Evolutionary conservation across 2,888 invertebrate species (phyloP), one percentile per base, ranked within the genome.

Genomic region (Petrolisthes cinctipes): DNA sequence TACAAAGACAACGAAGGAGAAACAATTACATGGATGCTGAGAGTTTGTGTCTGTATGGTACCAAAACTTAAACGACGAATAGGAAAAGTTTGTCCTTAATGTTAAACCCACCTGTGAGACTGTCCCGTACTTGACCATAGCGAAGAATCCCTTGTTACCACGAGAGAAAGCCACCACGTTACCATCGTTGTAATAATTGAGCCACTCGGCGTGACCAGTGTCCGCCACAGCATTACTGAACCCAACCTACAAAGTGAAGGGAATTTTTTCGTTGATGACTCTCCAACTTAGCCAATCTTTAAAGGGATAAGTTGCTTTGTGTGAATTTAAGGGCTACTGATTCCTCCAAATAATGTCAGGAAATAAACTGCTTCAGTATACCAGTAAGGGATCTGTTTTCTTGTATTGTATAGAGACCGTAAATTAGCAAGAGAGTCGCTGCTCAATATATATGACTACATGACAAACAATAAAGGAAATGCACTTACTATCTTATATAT

Each of bases 81-180:
- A 20, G 6, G 3, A 11, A 71, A 71, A n/a, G 11, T 51, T 9
- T 51, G 23, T 51, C 14, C 17, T 53, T 14, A 9, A 7, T 20
- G 2, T 11, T 5, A 11, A 20, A 85, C 85, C 51, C 17, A 82
- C 86, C 86, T 86, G 82, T 4, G 78, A 66, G 53, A 86, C 71
- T 14, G 84, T 86, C 37, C 89, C 89, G 23, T 80, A 57, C 20
- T 82, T 86, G 57, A 78, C 89, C 90, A 91, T 91, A 51, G 91
- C 91, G 79, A 91, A 91, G 90, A 91, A 91, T 7, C 91, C 91
- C 73, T 86, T 89, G 83, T 86, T 82, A 4, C 91, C 91, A 79
- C 89, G 89, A 88, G 92, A 20, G 91, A 92, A 84, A 88, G 89
- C 78, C 86, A 87, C 37, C 80, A 85, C 80, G 51, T 88, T 83